Base-by-base conservation (phyloP, 2,888 invertebrate species). In the Dynastes grantii region DNA sequence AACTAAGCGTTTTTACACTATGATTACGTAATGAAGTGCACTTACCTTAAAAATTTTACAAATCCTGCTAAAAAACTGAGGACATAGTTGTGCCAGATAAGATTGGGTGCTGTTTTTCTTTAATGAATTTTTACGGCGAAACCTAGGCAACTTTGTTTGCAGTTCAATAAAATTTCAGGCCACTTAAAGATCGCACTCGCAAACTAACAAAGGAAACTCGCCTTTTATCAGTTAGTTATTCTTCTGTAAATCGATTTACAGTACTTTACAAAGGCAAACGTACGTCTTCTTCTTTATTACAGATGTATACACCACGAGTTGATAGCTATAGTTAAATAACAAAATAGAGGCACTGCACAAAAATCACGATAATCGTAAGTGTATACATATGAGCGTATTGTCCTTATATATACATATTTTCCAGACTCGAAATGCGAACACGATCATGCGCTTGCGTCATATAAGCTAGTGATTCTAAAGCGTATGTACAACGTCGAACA, bases 11-110 rank as follows among this genome's bases (percentile, higher is more conserved):
- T 70, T 70, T 27, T 70, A 29, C 2, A 45, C 13, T 45, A 27
- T 8, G 22, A 49, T 22, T 49, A 49, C 32, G 8, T 45, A 63
- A 63, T 29, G 63, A 71, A 71, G 58, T 16, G 2, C 11, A 55
- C 73, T 73, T 58, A 73, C 73, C 73, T 73, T 58, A 40, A 40
- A 45, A 9, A 73, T 16, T 13, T 32, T 16, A 58, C 16, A 71
- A 73, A 73, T 73, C 73, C 73, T 73, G 73, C 73, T 73, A 73
- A 40, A 73, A 73, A 73, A 73, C 58, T 73, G 40, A 55, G 9
- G 37, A 58, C 73, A 73, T 73, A 13, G 40, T 73, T 73, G 11
- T 8, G 45, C 1, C 9, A 32, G 2, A 51, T 27, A 16, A 73
- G 22, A 58, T 40, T 22, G 9, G 58, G 2, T 29, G 16, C 58